Evolutionary conservation across 1,140 invertebrate genomes (phyloP), one percentile per base, ranked within the genome.

Genomic region (Yoshiicerus persimilis): DNA sequence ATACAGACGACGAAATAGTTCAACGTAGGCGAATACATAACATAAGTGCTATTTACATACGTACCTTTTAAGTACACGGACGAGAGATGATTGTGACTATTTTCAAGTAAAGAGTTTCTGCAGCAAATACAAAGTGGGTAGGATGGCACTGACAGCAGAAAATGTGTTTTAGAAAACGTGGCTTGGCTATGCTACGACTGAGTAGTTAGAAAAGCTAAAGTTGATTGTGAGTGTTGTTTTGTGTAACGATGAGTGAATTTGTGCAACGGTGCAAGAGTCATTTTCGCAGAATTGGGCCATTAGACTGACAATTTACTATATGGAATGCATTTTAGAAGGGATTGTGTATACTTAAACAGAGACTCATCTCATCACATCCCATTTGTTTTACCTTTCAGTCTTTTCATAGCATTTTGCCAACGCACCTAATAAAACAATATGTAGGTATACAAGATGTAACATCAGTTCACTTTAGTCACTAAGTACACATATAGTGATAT

Each of bases 191-290:
- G 64, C 64, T 77, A n/a, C 27, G 30, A 23, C 34, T 36, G 75
- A 38, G 16, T 80, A 32, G 27, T 80, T 80, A 20, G 75, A 80
- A 36, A 80, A 36, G 30, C 32, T 80, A 38, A 77, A 34, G 32
- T 30, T 77, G 32, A 77, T 25, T 77, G 70, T 20, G 20, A 77
- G 75, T 80, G 75, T 80, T 80, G 75, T 34, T 80, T 80, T 80
- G 75, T 80, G 75, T 80, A 80, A 36, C 75, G 75, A 80, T 80
- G 75, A 80, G 75, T 80, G 75, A 80, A 38, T 80, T 80, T 80
- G 75, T 80, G 75, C 75, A 80, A 80, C 75, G 75, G 75, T 80
- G 75, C 75, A 80, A 30, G 75, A 80, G 75, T 80, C 75, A 80
- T 80, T 80, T 80, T 80, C 75, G 75, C 75, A 80, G 75, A 38